A percentile compares a stretch with the other conserved stretches of the same genome.
Evolutionary conservation across 2,797 vertebrate species (phyloP).

Genomic region (Ispidina picta): DNA sequence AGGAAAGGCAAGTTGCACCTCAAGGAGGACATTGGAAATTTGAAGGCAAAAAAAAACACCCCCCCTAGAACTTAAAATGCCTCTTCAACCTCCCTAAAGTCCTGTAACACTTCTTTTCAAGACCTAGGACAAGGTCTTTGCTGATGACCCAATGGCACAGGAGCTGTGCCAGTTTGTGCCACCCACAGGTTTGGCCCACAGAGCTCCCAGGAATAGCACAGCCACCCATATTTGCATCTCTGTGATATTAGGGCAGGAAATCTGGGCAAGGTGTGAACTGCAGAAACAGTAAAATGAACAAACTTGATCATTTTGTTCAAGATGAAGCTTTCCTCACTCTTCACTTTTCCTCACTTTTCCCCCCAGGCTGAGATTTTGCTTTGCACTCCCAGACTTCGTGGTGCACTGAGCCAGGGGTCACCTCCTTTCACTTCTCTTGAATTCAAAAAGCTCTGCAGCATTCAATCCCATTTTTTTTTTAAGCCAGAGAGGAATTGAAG

Average conservation of each 20-base stretch:
- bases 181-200: background rate
- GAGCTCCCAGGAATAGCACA: background rate
- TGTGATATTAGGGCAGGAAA: background rate
- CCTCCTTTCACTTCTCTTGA: background rate
- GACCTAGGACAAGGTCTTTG: background rate
- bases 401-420: background rate
- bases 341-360: background rate
- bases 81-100: background rate
- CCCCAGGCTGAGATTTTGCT: background rate
- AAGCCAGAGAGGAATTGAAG: background rate
- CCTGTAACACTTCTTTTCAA: rapidly evolving
- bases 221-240: background rate
- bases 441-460: background rate
- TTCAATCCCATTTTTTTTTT: background rate
- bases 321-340: background rate
- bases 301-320: background rate
- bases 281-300: background rate
- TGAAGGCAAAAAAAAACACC: background rate
- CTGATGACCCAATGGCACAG: background rate
- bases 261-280: background rate
- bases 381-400: background rate
- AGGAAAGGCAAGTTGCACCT: background rate
- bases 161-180: background rate
- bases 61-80: background rate
- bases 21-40: background rate